Evolutionary conservation across 2,888 invertebrate species (phyloP).

Genomic region (Melieria picta): DNA sequence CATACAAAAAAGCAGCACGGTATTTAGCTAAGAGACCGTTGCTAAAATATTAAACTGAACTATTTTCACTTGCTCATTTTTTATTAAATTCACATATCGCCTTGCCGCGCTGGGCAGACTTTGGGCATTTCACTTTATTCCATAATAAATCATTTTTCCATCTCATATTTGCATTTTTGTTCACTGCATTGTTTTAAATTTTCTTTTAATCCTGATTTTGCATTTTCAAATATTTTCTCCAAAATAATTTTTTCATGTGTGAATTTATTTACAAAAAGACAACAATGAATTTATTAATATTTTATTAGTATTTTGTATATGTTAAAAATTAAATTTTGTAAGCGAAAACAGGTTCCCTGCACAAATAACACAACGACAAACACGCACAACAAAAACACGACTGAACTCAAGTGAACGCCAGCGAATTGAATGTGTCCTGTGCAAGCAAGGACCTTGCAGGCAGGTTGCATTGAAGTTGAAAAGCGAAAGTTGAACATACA

Average conservation of each 20-base stretch:
- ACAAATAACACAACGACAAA: constrained; percentile 50
- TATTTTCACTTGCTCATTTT: background rate
- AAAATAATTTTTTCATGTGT: no score
- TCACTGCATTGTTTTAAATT: background rate
- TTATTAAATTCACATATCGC: background rate
- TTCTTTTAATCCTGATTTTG: background rate
- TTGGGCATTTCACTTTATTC: background rate
- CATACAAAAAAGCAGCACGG: no score
- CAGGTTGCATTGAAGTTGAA: background rate
- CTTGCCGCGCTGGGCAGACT: no score
- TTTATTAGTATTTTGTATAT: no score
- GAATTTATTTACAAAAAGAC: no score
- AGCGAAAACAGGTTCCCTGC: constrained; percentile 18
- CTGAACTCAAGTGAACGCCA: constrained; percentile 51
- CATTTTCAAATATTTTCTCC: no score
- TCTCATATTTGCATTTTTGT: constrained; percentile 2
- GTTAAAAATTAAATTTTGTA: background rate
- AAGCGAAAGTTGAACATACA: background rate
- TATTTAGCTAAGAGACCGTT: background rate
- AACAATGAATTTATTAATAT: no score
- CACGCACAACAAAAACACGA: constrained; percentile 62
- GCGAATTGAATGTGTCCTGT: constrained; percentile 50
- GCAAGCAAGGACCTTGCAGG: background rate
- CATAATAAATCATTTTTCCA: constrained; percentile 1
- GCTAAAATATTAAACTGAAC: background rate